phyloP scores from a whole-genome alignment of 2,797 vertebrate species.

The Luscinia luscinia region DNA sequence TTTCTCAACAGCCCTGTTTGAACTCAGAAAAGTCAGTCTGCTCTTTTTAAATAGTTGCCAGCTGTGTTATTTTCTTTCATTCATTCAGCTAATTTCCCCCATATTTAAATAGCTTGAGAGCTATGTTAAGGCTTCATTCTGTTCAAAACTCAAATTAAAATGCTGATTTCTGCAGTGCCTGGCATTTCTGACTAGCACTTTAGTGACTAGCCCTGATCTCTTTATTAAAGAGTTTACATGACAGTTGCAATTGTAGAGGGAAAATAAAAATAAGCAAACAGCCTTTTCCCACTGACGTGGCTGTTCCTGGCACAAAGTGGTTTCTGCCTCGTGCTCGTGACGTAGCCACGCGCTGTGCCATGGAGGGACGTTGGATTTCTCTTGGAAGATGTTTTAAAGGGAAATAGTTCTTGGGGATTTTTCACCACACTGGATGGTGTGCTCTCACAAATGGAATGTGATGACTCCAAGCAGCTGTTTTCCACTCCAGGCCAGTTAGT shows the following conservation, averaged over 20 bases:
- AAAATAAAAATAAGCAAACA: conserved; percentile 48
- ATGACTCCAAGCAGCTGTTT: background rate
- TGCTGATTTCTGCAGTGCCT: conserved; percentile 38
- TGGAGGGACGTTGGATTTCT: background rate
- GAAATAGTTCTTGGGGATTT: background rate
- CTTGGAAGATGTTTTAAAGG: background rate
- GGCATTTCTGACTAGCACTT: conserved; percentile 44
- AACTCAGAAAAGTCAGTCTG: conserved; percentile 20
- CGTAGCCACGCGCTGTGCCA: background rate
- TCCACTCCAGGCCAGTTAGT: background rate
- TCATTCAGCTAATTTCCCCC: conserved; percentile 54
- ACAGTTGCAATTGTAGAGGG: conserved; percentile 45
- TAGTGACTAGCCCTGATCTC: conserved; percentile 49
- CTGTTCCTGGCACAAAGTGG: background rate
- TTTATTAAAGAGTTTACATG: conserved; percentile 44
- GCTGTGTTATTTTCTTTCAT: conserved; percentile 65
- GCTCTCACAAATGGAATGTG: background rate
- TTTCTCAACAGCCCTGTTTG: conserved; percentile 40
- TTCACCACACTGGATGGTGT: background rate
- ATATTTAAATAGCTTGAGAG: conserved; percentile 53
- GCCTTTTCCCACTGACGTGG: background rate
- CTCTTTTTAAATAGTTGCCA: conserved; percentile 55
- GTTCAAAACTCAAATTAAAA: conserved; percentile 57
- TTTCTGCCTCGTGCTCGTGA: background rate
- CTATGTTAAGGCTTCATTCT: conserved; percentile 51